These are phyloP conservation scores for Parnassius smintheus DNA, from an alignment of 2,888 invertebrate species.

Conservation along the genomic window DNA sequence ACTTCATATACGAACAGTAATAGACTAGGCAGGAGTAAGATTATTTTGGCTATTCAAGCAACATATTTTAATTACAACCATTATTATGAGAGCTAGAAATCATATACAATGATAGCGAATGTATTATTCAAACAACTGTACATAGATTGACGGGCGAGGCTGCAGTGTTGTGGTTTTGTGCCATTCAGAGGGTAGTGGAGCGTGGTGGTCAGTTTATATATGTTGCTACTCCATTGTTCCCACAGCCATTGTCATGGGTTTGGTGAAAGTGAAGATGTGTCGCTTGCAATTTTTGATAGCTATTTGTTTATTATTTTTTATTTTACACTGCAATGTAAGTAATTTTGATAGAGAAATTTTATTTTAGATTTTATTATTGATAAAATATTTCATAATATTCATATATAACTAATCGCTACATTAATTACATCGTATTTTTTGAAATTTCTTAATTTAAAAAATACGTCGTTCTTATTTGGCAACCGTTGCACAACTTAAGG, in stretches of 20 bases:
- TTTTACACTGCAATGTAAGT: constrained; percentile 20
- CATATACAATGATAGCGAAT: constrained; percentile 19
- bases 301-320: constrained; percentile 19
- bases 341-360: not conserved
- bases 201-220: constrained; percentile 50
- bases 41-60: constrained; percentile 13
- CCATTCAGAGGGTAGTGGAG: constrained; percentile 39
- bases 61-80: not conserved
- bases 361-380: not conserved
- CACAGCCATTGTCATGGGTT: constrained; percentile 39
- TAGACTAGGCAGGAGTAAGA: not conserved
- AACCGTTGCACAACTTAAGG: too few species aligned
- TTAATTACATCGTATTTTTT: too few species aligned
- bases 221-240: not conserved
- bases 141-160: constrained; percentile 5
- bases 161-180: constrained; percentile 29
- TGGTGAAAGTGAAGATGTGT: constrained; percentile 45
- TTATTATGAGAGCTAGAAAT: constrained; percentile 23
- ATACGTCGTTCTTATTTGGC: too few species aligned
- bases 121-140: constrained; percentile 22
- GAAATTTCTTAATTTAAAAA: too few species aligned
- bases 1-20: not conserved
- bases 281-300: constrained; percentile 37
- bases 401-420: too few species aligned
- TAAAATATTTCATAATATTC: too few species aligned